phyloP scores from a whole-genome alignment of 2,888 invertebrate species.

The Dynastes hyllus region DNA sequence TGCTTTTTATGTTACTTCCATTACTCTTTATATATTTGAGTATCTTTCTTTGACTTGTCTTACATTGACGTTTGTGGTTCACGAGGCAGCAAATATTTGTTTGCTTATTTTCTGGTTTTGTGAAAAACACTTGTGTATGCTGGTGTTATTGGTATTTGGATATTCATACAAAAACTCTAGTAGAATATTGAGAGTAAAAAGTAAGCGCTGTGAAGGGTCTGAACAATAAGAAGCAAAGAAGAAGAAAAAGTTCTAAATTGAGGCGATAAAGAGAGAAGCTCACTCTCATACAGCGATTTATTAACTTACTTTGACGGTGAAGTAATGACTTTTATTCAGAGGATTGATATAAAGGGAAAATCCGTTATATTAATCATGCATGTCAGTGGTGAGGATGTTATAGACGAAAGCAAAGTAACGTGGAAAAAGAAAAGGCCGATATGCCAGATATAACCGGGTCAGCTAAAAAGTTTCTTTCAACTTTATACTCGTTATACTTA shows the following conservation, averaged over 20 bases:
- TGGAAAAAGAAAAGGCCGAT: slow-evolving; percentile 25
- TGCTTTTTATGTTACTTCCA: no score
- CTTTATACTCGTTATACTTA: slow-evolving; percentile 45
- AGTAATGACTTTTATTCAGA: slow-evolving; percentile 22
- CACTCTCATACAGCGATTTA: slow-evolving; percentile 16
- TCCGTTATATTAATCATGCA: slow-evolving; percentile 35
- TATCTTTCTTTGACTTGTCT: no score
- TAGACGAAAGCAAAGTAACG: slow-evolving; percentile 18
- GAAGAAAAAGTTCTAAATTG: neutral
- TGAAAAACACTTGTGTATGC: no score
- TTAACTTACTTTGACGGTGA: slow-evolving; percentile 19
- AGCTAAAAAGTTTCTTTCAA: slow-evolving; percentile 51
- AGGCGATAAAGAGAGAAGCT: neutral
- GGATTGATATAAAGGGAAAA: slow-evolving; percentile 42
- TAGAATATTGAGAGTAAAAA: no score
- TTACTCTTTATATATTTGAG: no score
- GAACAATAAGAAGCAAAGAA: neutral
- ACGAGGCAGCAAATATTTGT: no score
- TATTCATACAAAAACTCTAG: no score
- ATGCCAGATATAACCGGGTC: slow-evolving; percentile 45
- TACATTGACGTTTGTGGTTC: no score
- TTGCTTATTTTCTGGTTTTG: no score
- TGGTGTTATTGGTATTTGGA: no score
- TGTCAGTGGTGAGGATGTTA: slow-evolving; percentile 20
- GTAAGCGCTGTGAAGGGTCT: no score